Conservation (phyloP, 1,140 invertebrate species). For the Diorhabda carinulata region DNA sequence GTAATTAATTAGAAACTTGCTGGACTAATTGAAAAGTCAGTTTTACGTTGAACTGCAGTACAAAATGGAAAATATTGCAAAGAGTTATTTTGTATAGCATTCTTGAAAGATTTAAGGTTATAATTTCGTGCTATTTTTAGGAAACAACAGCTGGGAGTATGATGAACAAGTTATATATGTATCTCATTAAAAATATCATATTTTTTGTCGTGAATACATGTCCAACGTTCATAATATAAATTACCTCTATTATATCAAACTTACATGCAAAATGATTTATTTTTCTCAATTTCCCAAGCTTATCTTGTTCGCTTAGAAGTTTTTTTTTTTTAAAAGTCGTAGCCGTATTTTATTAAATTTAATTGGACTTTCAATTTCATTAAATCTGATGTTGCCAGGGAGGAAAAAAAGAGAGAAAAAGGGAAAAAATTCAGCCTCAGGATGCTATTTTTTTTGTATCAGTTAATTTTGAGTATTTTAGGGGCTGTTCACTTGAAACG, state of each 20-base stretch:
- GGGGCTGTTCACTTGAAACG: neutral
- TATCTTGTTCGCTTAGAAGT: too few relatives aligned
- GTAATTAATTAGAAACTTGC: too few relatives aligned
- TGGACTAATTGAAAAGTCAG: too few relatives aligned
- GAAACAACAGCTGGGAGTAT: too few relatives aligned
- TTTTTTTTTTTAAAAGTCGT: neutral
- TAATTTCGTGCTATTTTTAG: too few relatives aligned
- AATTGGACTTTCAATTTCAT: constrained; percentile 9
- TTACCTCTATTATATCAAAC: neutral
- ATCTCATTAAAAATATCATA: too few relatives aligned
- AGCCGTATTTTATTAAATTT: constrained; percentile 10
- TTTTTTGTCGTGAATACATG: too few relatives aligned
- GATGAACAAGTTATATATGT: too few relatives aligned
- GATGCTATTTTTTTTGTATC: neutral
- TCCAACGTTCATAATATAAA: neutral
- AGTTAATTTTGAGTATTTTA: neutral
- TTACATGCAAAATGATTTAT: neutral
- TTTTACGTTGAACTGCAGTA: too few relatives aligned
- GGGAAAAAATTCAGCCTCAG: neutral
- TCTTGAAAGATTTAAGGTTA: too few relatives aligned
- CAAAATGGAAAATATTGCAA: too few relatives aligned
- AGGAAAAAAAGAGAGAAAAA: neutral
- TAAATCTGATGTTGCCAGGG: constrained; percentile 3
- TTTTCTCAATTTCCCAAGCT: neutral
- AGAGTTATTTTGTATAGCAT: too few relatives aligned